A percentile compares a stretch with the other conserved stretches of the same genome.
Evolutionary conservation across 2,113 vertebrate species (phyloP).

Genomic region (Narcine bancroftii): DNA sequence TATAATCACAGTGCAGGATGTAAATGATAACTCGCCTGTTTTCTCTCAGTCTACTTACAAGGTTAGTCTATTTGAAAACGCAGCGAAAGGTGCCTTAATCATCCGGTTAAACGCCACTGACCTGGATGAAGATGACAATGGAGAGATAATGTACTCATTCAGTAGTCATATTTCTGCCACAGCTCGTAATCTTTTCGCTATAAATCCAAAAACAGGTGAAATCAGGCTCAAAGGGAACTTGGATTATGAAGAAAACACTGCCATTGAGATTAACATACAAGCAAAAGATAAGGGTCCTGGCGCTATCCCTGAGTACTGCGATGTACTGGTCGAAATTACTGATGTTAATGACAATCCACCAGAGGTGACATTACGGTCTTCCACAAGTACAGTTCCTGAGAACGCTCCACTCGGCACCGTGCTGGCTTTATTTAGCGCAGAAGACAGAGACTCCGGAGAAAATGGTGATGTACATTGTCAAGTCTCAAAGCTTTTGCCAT

Average conservation of each 20-base stretch:
- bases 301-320: constrained; percentile 60
- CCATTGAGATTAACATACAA: constrained; percentile 62
- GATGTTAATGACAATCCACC: constrained; percentile 67
- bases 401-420: constrained; percentile 58
- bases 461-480: constrained; percentile 38
- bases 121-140: constrained; percentile 65
- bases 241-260: constrained; percentile 59
- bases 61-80: constrained; percentile 56
- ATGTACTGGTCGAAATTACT: constrained; percentile 59
- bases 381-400: constrained; percentile 61
- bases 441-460: constrained; percentile 42
- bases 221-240: constrained; percentile 57
- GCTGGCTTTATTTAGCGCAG: constrained; percentile 60
- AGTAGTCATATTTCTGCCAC: constrained; percentile 57
- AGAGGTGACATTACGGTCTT: constrained; percentile 59
- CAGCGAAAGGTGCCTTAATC: constrained; percentile 46
- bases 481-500: constrained; percentile 30
- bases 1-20: constrained; percentile 53
- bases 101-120: constrained; percentile 54
- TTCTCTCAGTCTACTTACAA: constrained; percentile 63
- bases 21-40: constrained; percentile 57
- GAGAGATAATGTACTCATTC: constrained; percentile 62
- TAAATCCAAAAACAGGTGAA: constrained; percentile 54
- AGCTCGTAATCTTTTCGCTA: constrained; percentile 55
- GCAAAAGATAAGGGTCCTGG: constrained; percentile 60